Percentiles rank a stretch among this genome's conserved stretches.
These are phyloP conservation scores for Dolichallabes microphthalmus DNA, from an alignment of 2,113 vertebrate genomes.

Conservation along the genomic window DNA sequence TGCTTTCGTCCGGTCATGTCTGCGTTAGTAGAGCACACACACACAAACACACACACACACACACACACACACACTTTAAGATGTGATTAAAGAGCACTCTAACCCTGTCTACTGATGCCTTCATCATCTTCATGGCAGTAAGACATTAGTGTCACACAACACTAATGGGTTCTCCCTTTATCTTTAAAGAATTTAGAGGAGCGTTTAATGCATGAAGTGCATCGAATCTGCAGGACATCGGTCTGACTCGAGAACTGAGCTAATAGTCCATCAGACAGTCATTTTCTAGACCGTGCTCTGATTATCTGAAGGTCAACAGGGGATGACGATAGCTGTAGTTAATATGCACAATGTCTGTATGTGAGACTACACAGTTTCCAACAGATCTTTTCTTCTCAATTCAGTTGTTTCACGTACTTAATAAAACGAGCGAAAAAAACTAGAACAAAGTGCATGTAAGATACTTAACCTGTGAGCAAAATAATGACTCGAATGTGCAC, in stretches of 20 bases:
- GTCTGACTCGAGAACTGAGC: background rate
- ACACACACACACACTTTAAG: slow-evolving; percentile 6
- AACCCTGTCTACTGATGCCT: slow-evolving; percentile 44
- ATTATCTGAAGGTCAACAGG: slow-evolving; percentile 28
- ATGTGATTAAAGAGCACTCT: background rate
- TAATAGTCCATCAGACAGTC: slow-evolving; percentile 9
- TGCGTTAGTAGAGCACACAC: background rate
- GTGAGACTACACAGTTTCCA: too few relatives aligned
- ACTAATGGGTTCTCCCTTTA: slow-evolving; percentile 63
- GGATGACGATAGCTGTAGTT: background rate
- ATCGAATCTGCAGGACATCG: background rate
- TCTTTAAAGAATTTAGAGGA: slow-evolving; percentile 54
- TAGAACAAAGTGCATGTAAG: too few relatives aligned
- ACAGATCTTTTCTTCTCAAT: too few relatives aligned
- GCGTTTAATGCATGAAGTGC: slow-evolving; percentile 43
- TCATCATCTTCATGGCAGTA: slow-evolving; percentile 2
- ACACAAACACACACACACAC: slow-evolving; percentile 23
- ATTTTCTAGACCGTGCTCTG: slow-evolving; percentile 6
- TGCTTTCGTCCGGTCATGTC: background rate
- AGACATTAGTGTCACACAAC: slow-evolving; percentile 21
- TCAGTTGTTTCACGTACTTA: too few relatives aligned
- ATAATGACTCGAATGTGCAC: too few relatives aligned
- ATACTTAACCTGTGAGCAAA: too few relatives aligned
- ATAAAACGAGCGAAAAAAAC: too few relatives aligned
- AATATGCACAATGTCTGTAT: background rate